Evolutionary conservation across 2,113 vertebrate species (phyloP).

Genomic region (Pterophyllum scalare): DNA sequence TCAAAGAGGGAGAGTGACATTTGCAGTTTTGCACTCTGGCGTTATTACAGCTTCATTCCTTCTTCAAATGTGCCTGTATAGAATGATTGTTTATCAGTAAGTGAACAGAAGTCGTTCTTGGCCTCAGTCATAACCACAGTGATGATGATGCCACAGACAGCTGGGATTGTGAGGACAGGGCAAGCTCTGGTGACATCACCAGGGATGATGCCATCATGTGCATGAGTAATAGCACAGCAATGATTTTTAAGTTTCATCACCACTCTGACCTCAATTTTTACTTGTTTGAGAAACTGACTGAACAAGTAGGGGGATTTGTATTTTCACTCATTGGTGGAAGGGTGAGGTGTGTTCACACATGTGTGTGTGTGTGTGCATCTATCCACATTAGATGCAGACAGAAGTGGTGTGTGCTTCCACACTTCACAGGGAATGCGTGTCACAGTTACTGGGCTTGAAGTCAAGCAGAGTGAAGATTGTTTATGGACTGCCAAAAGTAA

Average conservation of each 20-base stretch:
- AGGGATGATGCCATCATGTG: conserved; percentile 8
- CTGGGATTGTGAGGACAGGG: background rate
- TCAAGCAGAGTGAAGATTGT: conserved; percentile 75
- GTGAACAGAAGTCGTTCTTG: background rate
- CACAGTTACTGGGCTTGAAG: conserved; percentile 65
- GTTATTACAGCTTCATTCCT: background rate
- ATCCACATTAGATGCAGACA: conserved; percentile 20
- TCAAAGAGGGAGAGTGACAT: background rate
- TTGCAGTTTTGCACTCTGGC: background rate
- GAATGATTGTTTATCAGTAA: background rate
- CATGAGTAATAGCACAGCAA: conserved; percentile 9
- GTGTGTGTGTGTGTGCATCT: conserved; percentile 18
- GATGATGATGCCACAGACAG: background rate
- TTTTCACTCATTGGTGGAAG: conserved; percentile 5
- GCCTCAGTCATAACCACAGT: background rate
- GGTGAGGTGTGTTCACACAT: conserved; percentile 2
- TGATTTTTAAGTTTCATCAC: background rate
- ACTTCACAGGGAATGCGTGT: conserved; percentile 40
- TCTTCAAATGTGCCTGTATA: background rate
- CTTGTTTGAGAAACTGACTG: conserved; percentile 15
- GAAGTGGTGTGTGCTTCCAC: conserved; percentile 5
- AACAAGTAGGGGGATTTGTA: conserved; percentile 6
- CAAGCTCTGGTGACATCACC: conserved; percentile 17
- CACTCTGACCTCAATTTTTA: conserved; percentile 36
- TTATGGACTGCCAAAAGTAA: conserved; percentile 81